Percentiles rank a stretch among this genome's conserved stretches.
Evolutionary conservation across 2,113 vertebrate genomes (phyloP).

Genomic region (Saimiri boliviensis): DNA sequence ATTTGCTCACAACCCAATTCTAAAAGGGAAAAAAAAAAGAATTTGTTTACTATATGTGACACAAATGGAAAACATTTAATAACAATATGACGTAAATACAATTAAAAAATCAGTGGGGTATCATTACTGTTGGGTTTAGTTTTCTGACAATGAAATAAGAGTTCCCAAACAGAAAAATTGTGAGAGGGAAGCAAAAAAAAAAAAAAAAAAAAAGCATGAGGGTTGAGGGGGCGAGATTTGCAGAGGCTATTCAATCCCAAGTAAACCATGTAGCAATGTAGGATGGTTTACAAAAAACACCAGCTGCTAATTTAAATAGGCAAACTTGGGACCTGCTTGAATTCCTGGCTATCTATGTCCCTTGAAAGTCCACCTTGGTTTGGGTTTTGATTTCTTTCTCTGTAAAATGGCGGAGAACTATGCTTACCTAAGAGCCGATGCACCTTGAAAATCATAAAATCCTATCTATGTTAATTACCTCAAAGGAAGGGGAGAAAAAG

Average conservation of each 20-base stretch:
- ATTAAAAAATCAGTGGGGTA: background rate
- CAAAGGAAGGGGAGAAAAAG: background rate
- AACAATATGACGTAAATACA: background rate
- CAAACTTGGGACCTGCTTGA: background rate
- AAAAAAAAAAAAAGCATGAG: background rate
- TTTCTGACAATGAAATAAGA: conserved; percentile 8
- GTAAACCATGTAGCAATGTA: background rate
- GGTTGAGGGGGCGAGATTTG: background rate
- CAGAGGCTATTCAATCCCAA: background rate
- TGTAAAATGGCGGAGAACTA: conserved; percentile 9
- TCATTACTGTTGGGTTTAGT: background rate
- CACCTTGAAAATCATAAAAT: background rate
- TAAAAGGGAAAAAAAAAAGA: conserved; percentile 75
- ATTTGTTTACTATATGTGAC: background rate
- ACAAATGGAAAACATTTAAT: conserved; percentile 6
- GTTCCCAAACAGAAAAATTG: background rate
- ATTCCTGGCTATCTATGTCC: background rate
- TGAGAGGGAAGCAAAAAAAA: background rate
- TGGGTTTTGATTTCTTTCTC: background rate
- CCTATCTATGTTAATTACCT: background rate
- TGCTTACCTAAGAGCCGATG: background rate
- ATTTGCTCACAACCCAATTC: conserved; percentile 99
- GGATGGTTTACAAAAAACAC: background rate
- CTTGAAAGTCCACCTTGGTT: background rate
- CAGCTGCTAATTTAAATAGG: background rate